Base-by-base conservation (phyloP, 2,797 vertebrate species). In the Buphagus erythrorhynchus region DNA sequence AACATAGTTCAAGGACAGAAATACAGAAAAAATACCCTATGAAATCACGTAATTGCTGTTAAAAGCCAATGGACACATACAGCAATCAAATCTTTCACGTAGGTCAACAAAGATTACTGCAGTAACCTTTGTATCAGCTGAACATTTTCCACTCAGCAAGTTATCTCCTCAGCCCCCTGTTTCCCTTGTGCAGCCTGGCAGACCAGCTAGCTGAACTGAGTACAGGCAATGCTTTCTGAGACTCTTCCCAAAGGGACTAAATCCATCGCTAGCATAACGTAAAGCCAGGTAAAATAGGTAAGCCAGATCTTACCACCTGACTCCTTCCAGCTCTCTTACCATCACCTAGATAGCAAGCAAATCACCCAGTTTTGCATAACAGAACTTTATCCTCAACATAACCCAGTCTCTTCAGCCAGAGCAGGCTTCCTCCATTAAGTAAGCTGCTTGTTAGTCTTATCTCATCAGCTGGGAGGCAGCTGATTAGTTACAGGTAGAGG, bases 391-490 rank as follows among this genome's bases (percentile, higher is more conserved):
- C 91, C 93, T 74, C 59, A 89, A 49, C 71, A 2, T 62, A 45
- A 95, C 92, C 89, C 42, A 49, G 11, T 35, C 86, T 66, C 61
- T 61, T 61, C n/a, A 87, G 38, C 45, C 8, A 7, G 11, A 63
- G 19, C 5, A 38, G 29, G 29, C 71, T 82, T 57, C 66, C 84
- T 52, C 58, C 65, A 62, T 66, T 78, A 91, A 87, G 65, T 94
- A 95, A 97, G 91, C 94, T 96, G 87, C 95, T 97, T 96, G 92
- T 96, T 96, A 94, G 92, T 69, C 72, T 96, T 96, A 94, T 95
- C 95, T 92, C 57, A 93, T 92, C 89, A 95, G 78, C 55, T 83
- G 68, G 65, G 54, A 90, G 66, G 77, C 86, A 94, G 91, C 72
- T 95, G 91, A 88, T 91, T 81, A 95, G 36, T 63, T 89, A 86